Evolutionary conservation across 2,888 invertebrate genomes (phyloP), one percentile per base, ranked within the genome.

Genomic region (Monochamus alternatus): DNA sequence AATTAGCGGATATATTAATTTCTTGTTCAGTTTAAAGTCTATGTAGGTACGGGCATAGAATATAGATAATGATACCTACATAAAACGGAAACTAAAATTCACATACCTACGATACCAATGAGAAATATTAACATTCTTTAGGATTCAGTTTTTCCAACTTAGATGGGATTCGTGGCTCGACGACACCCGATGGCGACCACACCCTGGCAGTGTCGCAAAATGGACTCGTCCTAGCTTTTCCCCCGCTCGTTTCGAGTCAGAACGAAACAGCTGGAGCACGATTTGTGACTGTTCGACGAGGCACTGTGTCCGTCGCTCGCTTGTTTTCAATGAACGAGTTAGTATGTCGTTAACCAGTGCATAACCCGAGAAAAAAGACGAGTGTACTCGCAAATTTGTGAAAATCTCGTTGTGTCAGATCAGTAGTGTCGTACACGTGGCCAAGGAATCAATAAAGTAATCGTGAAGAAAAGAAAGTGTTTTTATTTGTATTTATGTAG

Each of bases 221-320:
- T 83, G 81, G 83, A 82, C 73, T 75, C 74, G 81, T 80, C 83
- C 82, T 10, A 70, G 65, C 76, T 68, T 68, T 78, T 75, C 78
- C 81, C 22, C 82, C 81, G 80, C 83, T 80, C 71, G 55, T 51
- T 68, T 14, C 63, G 71, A 32, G 52, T 63, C 63, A 12, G 51
- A 52, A 52, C 31, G 14, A 73, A 76, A 78, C 78, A 78, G 78
- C 76, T 71, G 71, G 71, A 71, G 71, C 71, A 71, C 71, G 71
- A 52, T 71, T 71, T 63, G 63, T 52, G 63, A 63, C 52, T 44
- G 43, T 63, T 14, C 71, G 59, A 32, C 52, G 14, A 47, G 14
- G 30, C 14, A 55, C 55, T 14, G 55, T 58, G 22, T n/a, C 30
- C 63, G 62, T 51, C 70, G 70, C 31, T 30, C 30, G 43, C 47